Base-by-base conservation (phyloP, 2,888 invertebrate species). In the Hermodice carunculata region DNA sequence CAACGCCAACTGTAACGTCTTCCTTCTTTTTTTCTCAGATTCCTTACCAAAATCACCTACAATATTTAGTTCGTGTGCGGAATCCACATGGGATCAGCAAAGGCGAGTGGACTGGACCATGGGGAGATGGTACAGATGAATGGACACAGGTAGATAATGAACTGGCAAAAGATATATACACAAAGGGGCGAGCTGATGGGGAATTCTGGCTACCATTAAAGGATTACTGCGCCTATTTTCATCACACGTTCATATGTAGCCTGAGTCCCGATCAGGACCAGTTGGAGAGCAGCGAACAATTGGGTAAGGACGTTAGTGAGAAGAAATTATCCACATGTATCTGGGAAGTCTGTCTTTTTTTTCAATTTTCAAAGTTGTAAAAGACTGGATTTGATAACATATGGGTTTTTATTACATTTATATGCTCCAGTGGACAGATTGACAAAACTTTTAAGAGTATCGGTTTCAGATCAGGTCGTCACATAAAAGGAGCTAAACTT, bases 131-230 rank as follows among this genome's bases (percentile, higher is more conserved):
- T 4, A 19, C 42, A 6, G 26, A 26, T 1, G 26, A 54, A 24
- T 54, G 54, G 54, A 17, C 14, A 19, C 42, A 5, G 1, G 42
- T 54, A 17, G 42, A 43, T n/a, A 2, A 8, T 3, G 40, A 40
- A 17, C 28, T 42, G 11, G 42, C 19, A 1, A 8, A 24, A 3
- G 19, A 11, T 6, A 29, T 54, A n/a, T 29, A 22, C 17, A 42
- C 40, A 40, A 19, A 17, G 28, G 14, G n/a, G 2, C 89, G 90
- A 70, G 90, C 91, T 77, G 91, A 91, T 76, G 91, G 91, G 29
- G 91, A 91, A 84, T 92, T 92, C 82, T 92, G 91, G 91, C 91
- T 92, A 90, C 89, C 91, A 19, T 90, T 92, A 81, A 89, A 89
- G 57, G 92, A 92, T 80, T 92, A 92, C 84, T 89, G 90, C 57